Conservation (phyloP, 2,797 vertebrate genomes). For the Sparus aurata region DNA sequence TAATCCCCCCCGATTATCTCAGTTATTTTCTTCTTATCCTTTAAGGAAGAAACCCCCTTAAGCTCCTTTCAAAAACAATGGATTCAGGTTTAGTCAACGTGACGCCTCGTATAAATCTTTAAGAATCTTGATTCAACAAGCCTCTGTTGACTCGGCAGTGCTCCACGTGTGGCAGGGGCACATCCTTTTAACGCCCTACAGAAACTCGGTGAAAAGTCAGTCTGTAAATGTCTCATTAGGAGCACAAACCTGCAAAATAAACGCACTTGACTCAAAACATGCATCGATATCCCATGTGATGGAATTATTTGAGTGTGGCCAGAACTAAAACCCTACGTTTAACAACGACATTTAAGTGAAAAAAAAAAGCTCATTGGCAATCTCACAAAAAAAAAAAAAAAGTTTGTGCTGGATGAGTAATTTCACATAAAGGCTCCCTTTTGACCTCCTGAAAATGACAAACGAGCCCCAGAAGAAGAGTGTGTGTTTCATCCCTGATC, state of each 20-base stretch:
- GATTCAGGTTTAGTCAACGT: slow-evolving; percentile 45
- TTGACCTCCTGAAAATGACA: slow-evolving; percentile 34
- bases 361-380: slow-evolving; percentile 27
- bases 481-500: slow-evolving; percentile 44
- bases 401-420: slow-evolving; percentile 29
- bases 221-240: background rate
- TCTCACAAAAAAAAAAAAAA: slow-evolving; percentile 11
- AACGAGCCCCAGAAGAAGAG: slow-evolving; percentile 16
- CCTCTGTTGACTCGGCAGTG: background rate
- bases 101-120: slow-evolving; percentile 28
- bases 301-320: background rate
- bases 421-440: slow-evolving; percentile 27
- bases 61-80: slow-evolving; percentile 53
- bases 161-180: background rate
- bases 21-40: slow-evolving; percentile 33
- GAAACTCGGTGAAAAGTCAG: background rate
- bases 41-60: slow-evolving; percentile 33
- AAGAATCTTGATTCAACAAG: slow-evolving; percentile 24
- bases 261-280: background rate
- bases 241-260: background rate
- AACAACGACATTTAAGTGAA: slow-evolving; percentile 11
- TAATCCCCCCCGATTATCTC: slow-evolving; percentile 58
- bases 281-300: background rate
- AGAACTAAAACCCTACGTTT: background rate
- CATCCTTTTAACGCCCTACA: background rate